These are phyloP conservation scores for Crocallis elinguaria DNA, from an alignment of 2,888 invertebrate species.

Conservation along the genomic window DNA sequence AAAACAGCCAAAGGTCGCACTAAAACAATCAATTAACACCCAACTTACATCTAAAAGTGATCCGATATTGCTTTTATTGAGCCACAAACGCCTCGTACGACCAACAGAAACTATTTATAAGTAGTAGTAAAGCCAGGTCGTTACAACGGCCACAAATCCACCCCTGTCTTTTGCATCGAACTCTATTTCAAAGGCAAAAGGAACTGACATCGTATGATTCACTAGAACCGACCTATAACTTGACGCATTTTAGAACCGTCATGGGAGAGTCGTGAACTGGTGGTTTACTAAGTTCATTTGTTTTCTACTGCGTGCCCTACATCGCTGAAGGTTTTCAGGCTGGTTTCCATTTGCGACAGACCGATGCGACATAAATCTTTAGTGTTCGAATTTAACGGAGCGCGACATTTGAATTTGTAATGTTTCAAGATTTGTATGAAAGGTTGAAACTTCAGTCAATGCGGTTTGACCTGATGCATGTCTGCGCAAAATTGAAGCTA, in stretches of 20 bases:
- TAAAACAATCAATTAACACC: conserved; percentile 27
- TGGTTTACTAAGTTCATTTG: background rate
- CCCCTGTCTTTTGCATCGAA: conserved; percentile 56
- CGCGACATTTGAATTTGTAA: conserved; percentile 37
- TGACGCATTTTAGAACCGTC: conserved; percentile 9
- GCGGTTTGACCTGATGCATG: conserved; percentile 7
- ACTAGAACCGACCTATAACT: conserved; percentile 37
- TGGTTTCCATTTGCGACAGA: conserved; percentile 12
- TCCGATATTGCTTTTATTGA: conserved; percentile 24
- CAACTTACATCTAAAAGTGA: conserved; percentile 17
- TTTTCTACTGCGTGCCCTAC: background rate
- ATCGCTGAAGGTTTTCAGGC: background rate
- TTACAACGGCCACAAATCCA: conserved; percentile 60
- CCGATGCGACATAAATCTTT: conserved; percentile 26
- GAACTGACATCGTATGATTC: conserved; percentile 39
- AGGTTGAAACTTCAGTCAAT: conserved; percentile 5
- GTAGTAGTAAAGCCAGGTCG: conserved; percentile 35
- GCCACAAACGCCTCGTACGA: conserved; percentile 20
- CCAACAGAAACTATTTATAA: conserved; percentile 35
- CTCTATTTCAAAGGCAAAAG: conserved; percentile 51
- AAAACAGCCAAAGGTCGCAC: conserved; percentile 5
- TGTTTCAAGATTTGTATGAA: conserved; percentile 29
- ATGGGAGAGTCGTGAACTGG: background rate
- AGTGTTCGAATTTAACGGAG: conserved; percentile 15
- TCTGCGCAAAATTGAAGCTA: no score